Evolutionary conservation across 2,888 invertebrate genomes (phyloP), one percentile per base, ranked within the genome.

Genomic region (Steromphala cineraria): DNA sequence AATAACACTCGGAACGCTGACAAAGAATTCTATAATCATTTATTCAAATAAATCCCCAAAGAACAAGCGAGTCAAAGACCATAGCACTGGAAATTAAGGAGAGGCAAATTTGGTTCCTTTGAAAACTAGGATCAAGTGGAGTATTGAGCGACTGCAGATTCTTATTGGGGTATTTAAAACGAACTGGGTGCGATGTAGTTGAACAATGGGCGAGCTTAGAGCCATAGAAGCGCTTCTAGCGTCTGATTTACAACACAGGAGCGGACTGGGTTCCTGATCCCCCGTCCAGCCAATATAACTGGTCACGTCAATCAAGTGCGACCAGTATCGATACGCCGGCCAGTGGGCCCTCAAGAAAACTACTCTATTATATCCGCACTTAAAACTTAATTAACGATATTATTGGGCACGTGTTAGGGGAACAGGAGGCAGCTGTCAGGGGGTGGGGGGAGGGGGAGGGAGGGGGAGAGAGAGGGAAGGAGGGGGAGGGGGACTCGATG

Each of bases 331-430:
- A 71, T 71, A 71, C 36, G 40, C 36, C 31, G 36, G 28, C 71
- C 71, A 71, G 71, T 71, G 36, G 19, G 36, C 71, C 40, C 36
- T 19, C 15, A 15, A 31, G 71, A 71, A 40, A 71, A 71, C 28
- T 71, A 36, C 71, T 71, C 71, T 71, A 71, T 71, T 71, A 71
- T 71, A 71, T 71, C 40, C 71, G 71, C 71, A 71, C 71, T 71
- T 71, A 71, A 71, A 71, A 71, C 71, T 71, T 71, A 71, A 71
- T 71, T 71, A 71, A 71, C 31, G 40, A 71, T 40, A 71, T 31
- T 36, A 71, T 71, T 71, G 71, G 40, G 31, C 71, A 71, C 71
- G 71, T 71, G 71, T 71, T 36, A 15, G 36, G 71, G 71, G 71
- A 31, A 3, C 40, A 31, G 71, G 71, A 36, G 71, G 71, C 71